Conservation (phyloP, 2,797 vertebrate species). For the Malacoraja senta region DNA sequence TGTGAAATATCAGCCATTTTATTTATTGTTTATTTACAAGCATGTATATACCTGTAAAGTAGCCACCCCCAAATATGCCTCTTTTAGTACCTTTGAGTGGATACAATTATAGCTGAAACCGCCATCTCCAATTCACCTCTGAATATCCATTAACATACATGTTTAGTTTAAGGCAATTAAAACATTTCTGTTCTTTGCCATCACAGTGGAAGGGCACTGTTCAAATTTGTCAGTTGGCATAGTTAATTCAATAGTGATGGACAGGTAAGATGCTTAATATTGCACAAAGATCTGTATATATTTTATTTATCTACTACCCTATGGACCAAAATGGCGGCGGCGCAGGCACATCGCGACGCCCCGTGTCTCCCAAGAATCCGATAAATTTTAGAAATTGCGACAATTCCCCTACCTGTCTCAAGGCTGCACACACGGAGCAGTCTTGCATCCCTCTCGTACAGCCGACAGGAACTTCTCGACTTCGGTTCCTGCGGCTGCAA, state of each 20-base stretch:
- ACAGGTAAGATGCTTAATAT: background rate
- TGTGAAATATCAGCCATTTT: background rate
- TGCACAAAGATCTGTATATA: background rate
- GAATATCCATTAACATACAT: background rate
- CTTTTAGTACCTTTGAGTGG: background rate
- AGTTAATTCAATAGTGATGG: background rate
- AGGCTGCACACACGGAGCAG: no score
- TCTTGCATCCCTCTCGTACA: no score
- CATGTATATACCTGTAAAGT: background rate
- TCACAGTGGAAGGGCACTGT: background rate
- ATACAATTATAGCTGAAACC: background rate
- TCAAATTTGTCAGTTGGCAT: background rate
- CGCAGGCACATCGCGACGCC: no score
- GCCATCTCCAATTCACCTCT: background rate
- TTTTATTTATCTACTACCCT: background rate
- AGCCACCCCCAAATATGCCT: no score
- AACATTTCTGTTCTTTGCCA: background rate
- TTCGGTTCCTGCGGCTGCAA: no score
- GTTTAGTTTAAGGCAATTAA: background rate
- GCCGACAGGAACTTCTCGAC: no score
- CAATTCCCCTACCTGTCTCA: no score
- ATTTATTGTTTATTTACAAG: background rate
- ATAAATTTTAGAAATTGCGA: no score
- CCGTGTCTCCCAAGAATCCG: no score
- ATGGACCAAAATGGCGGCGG: no score